A percentile compares a stretch with the other conserved stretches of the same genome.
These are phyloP conservation scores for Nanorana parkeri DNA, from an alignment of 2,113 vertebrate genomes.

Conservation along the genomic window DNA sequence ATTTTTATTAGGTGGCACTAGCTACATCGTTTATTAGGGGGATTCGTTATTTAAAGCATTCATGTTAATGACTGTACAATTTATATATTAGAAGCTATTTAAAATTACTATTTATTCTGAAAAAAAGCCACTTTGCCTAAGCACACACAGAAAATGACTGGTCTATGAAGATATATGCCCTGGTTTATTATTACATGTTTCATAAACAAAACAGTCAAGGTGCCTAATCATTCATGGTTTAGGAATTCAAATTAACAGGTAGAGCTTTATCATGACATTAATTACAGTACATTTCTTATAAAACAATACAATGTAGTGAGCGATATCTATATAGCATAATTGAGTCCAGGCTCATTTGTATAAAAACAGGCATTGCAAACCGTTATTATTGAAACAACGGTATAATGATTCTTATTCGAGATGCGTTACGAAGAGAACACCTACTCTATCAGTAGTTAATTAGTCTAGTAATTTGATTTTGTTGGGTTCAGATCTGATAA, in stretches of 20 bases:
- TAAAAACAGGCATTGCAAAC: no score
- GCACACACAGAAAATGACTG: background rate
- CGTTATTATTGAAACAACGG: no score
- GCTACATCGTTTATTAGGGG: slow-evolving; percentile 43
- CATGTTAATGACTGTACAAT: slow-evolving; percentile 12
- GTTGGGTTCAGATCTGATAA: no score
- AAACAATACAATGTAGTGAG: slow-evolving; percentile 1
- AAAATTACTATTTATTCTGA: slow-evolving; percentile 2
- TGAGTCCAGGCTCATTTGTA: no score
- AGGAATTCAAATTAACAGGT: slow-evolving; percentile 26
- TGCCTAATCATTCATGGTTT: slow-evolving; percentile 24
- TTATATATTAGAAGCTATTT: slow-evolving; percentile 17
- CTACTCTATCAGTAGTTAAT: no score
- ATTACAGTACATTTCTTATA: slow-evolving; percentile 24
- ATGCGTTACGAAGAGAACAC: no score
- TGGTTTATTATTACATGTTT: slow-evolving; percentile 3
- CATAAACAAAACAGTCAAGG: slow-evolving; percentile 1
- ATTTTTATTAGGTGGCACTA: slow-evolving; percentile 48
- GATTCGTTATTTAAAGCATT: slow-evolving; percentile 39
- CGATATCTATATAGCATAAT: background rate
- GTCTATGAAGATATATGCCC: background rate
- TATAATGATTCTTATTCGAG: no score
- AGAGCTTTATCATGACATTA: slow-evolving; percentile 16
- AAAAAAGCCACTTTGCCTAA: background rate
- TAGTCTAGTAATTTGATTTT: no score